Percentiles rank a stretch among this genome's conserved stretches.
Evolutionary conservation across 2,797 vertebrate species (phyloP).

Genomic region (Pampus argenteus): DNA sequence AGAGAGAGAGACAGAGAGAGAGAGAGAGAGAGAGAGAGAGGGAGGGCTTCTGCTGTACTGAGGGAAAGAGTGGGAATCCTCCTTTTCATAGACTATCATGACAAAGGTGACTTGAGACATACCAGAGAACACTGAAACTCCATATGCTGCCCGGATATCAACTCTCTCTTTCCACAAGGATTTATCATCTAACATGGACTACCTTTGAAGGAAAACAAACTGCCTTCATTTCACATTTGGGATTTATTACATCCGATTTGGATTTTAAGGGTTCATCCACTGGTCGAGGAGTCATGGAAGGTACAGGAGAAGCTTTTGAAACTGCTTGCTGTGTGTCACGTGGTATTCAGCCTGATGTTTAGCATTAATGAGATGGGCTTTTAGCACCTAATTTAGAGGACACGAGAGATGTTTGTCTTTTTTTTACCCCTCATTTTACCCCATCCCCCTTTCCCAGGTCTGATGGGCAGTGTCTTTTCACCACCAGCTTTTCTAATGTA

Average conservation of each 20-base stretch:
- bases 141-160: conserved; percentile 58
- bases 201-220: conserved; percentile 33
- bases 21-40: conserved; percentile 72
- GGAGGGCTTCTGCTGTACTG: conserved; percentile 65
- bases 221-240: conserved; percentile 39
- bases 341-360: conserved; percentile 49
- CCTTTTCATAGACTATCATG: conserved; percentile 86
- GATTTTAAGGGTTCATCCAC: conserved; percentile 47
- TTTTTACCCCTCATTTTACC: conserved; percentile 17
- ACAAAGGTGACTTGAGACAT: conserved; percentile 76
- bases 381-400: conserved; percentile 79
- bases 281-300: conserved; percentile 75
- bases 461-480: conserved; percentile 56
- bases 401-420: conserved; percentile 75
- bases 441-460: conserved; percentile 60
- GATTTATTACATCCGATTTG: conserved; percentile 58
- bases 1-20: conserved; percentile 72
- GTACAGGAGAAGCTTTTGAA: conserved; percentile 68
- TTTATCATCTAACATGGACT: conserved; percentile 69
- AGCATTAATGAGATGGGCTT: conserved; percentile 76
- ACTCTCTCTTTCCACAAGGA: conserved; percentile 47
- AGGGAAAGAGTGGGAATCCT: conserved; percentile 85
- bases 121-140: conserved; percentile 60
- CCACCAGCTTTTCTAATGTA: conserved; percentile 72
- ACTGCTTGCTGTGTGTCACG: conserved; percentile 52